phyloP scores from a whole-genome alignment of 2,797 vertebrate genomes.

The Hipposideros larvatus region DNA sequence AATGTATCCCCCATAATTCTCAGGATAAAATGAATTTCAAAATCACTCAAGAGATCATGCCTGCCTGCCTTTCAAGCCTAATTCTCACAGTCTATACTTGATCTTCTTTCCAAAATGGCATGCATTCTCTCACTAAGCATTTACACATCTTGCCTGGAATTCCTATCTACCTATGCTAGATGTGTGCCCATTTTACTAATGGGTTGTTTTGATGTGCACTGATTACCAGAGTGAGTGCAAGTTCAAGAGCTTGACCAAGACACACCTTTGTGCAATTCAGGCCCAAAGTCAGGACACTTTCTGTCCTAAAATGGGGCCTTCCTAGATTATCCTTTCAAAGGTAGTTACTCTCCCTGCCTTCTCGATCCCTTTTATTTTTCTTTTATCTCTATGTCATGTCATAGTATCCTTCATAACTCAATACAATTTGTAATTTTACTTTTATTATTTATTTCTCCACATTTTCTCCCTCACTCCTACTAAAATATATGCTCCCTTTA shows the following conservation, averaged over 20 bases:
- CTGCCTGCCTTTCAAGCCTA: background rate
- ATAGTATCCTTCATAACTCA: background rate
- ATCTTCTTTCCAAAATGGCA: background rate
- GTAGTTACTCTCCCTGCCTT: background rate
- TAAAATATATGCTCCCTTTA: background rate
- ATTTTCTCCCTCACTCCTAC: background rate
- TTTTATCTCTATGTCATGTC: background rate
- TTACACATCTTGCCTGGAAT: background rate
- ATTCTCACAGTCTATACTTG: background rate
- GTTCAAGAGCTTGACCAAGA: background rate
- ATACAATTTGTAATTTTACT: slow-evolving; percentile 2
- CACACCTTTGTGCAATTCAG: background rate
- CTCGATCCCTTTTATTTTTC: background rate
- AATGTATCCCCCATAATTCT: background rate
- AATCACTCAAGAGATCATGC: background rate
- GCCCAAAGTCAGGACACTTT: background rate
- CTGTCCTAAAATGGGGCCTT: background rate
- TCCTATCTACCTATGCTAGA: background rate
- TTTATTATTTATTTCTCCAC: slow-evolving; percentile 15
- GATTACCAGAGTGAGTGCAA: background rate
- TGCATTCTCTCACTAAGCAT: background rate
- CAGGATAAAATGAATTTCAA: slow-evolving; percentile 29
- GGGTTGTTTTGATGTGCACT: background rate
- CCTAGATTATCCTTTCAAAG: background rate
- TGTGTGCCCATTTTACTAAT: background rate